These are phyloP conservation scores for Caenorhabditis doughertyi DNA, from an alignment of 2,888 invertebrate genomes.

Conservation along the genomic window DNA sequence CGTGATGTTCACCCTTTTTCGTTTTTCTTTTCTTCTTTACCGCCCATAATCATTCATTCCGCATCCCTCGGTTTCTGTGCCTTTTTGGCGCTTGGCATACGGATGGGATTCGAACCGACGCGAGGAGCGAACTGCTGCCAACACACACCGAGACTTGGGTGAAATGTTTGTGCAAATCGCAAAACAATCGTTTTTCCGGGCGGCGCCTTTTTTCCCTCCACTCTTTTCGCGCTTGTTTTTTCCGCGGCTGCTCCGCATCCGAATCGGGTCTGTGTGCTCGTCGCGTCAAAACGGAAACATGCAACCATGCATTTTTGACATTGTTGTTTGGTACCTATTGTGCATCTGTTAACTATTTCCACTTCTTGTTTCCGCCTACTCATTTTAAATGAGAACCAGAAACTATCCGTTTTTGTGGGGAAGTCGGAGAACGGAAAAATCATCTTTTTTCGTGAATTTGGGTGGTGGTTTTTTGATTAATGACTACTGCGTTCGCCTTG, in stretches of 20 bases:
- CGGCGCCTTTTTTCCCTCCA: constrained; percentile 32
- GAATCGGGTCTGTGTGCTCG: constrained; percentile 51
- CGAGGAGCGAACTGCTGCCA: constrained; percentile 4
- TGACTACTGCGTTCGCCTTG: constrained; percentile 9
- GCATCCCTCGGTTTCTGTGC: constrained; percentile 29
- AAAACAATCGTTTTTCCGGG: constrained; percentile 60
- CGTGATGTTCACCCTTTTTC: constrained; percentile 23
- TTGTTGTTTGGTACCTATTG: constrained; percentile 59
- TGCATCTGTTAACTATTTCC: constrained; percentile 40
- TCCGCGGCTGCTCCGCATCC: constrained; percentile 34
- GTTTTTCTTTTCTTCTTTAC: constrained; percentile 19
- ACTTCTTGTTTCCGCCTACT: constrained; percentile 35
- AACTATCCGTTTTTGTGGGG: constrained; percentile 30
- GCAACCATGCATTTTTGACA: constrained; percentile 64
- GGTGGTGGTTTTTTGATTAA: constrained; percentile 46
- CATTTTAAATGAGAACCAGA: constrained; percentile 11
- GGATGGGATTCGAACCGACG: constrained; percentile 35
- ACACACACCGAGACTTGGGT: constrained; percentile 15
- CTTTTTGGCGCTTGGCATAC: constrained; percentile 1
- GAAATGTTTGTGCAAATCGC: constrained; percentile 63
- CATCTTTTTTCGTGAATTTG: not conserved
- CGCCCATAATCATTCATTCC: constrained; percentile 45
- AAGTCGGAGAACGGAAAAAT: not conserved
- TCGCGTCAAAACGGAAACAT: constrained; percentile 53
- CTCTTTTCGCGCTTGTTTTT: constrained; percentile 48